These are phyloP conservation scores for Adela reaumurella DNA, from an alignment of 2,888 invertebrate species.

Conservation along the genomic window DNA sequence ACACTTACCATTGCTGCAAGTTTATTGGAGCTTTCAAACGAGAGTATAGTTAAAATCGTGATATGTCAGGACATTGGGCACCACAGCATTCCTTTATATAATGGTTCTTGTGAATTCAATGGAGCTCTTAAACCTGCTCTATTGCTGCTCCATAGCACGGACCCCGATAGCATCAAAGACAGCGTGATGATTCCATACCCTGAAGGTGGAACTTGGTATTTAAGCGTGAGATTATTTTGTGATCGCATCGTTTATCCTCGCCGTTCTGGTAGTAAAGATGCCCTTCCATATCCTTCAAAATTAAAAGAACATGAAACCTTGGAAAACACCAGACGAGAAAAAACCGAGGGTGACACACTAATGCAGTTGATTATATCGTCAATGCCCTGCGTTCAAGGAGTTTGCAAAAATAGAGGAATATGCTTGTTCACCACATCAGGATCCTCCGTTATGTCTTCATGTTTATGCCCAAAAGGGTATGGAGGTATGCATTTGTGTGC, in stretches of 20 bases:
- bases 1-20: constrained; percentile 70
- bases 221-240: constrained; percentile 70
- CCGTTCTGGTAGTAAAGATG: constrained; percentile 29
- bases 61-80: constrained; percentile 60
- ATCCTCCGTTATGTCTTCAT: constrained; percentile 71
- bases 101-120: constrained; percentile 58
- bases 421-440: constrained; percentile 79
- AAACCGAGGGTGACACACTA: constrained; percentile 53
- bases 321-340: constrained; percentile 44
- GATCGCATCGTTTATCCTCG: constrained; percentile 47
- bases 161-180: constrained; percentile 58
- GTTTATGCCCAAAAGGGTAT: constrained; percentile 68
- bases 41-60: constrained; percentile 51
- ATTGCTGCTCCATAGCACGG: constrained; percentile 62
- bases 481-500: too few relatives aligned
- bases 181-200: constrained; percentile 75
- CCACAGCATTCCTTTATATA: constrained; percentile 58
- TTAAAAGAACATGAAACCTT: constrained; percentile 18
- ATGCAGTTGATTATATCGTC: constrained; percentile 70
- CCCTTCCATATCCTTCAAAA: constrained; percentile 23
- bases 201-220: constrained; percentile 78
- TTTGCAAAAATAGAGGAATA: constrained; percentile 71
- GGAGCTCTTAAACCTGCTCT: constrained; percentile 51
- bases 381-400: constrained; percentile 70
- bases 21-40: constrained; percentile 59